Evolutionary conservation across 2,113 vertebrate genomes (phyloP), one percentile per base, ranked within the genome.

Genomic region (Argyrosomus japonicus): DNA sequence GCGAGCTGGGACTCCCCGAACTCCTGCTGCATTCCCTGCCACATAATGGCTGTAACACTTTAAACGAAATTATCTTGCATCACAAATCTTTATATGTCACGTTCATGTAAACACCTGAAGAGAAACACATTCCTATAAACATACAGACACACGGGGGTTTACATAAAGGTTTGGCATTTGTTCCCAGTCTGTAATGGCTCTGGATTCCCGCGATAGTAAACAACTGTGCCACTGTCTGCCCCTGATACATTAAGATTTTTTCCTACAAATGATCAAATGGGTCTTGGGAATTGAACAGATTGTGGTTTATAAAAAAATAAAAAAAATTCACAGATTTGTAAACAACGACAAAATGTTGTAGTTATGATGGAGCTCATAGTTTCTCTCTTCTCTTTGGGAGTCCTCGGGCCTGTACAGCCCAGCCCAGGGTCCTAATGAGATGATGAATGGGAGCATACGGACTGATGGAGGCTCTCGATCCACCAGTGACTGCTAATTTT

Each of bases 401-500:
- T 80, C 85, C 61, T 75, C 68, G 0, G 82, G 73, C 78, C 82
- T 62, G 54, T 10, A 3, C 64, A 25, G 81, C 81, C 77, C 72
- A 65, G 83, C 80, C 68, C 75, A 15, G 89, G 84, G 90, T 85
- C 87, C 91, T 94, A 93, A 94, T 89, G 90, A 92, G 90, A 94
- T 95, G 93, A 95, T 95, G 93, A 91, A 95, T 95, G 91, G 79
- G 75, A 87, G 81, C 87, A 65, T 48, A 77, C 68, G 65, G 87
- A 87, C 71, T 89, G 91, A 94, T 64, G 88, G 90, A 94, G 89
- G 81, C 90, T 82, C 87, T 85, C 54, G 45, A 88, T 88, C 87
- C 95, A 89, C 93, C 61, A 23, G 91, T 86, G 94, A 56, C 93
- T 81, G 88, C 91, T 94, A 88, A 92, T 95, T 58, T 94, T 93